These are phyloP conservation scores for Incurvaria masculella DNA, from an alignment of 2,888 invertebrate species.

Conservation along the genomic window DNA sequence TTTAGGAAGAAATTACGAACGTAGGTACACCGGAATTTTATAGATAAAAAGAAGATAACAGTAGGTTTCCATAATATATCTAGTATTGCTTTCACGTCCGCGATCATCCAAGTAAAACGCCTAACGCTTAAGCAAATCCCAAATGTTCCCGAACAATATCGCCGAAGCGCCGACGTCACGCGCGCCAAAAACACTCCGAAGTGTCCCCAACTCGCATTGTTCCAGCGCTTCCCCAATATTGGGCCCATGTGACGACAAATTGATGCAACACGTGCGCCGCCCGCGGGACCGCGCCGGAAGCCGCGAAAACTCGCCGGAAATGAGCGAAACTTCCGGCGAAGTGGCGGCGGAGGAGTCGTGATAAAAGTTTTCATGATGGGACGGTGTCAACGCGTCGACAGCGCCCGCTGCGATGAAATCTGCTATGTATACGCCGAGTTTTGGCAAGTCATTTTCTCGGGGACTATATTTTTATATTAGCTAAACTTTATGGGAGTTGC, in stretches of 20 bases:
- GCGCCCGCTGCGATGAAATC: background rate
- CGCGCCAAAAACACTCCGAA: background rate
- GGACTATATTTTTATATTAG: too few species aligned
- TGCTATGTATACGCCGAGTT: background rate
- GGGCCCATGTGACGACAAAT: background rate
- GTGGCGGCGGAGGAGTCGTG: background rate
- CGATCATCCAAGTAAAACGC: too few species aligned
- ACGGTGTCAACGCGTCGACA: background rate
- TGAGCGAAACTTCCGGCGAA: background rate
- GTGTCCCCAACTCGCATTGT: background rate
- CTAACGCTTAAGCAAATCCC: too few species aligned
- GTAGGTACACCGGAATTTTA: too few species aligned
- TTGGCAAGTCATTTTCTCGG: too few species aligned
- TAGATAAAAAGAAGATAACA: too few species aligned
- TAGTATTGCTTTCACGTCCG: too few species aligned
- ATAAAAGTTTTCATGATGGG: background rate
- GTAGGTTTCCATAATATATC: too few species aligned
- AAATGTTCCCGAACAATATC: background rate
- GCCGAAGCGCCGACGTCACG: background rate
- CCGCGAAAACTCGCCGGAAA: background rate
- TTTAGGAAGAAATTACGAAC: too few species aligned
- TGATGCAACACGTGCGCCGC: background rate
- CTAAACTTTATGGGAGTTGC: too few species aligned
- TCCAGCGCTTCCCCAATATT: background rate
- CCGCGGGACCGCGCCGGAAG: background rate